phyloP scores from a whole-genome alignment of 2,113 vertebrate genomes.

The Gallinago jamesoni region DNA sequence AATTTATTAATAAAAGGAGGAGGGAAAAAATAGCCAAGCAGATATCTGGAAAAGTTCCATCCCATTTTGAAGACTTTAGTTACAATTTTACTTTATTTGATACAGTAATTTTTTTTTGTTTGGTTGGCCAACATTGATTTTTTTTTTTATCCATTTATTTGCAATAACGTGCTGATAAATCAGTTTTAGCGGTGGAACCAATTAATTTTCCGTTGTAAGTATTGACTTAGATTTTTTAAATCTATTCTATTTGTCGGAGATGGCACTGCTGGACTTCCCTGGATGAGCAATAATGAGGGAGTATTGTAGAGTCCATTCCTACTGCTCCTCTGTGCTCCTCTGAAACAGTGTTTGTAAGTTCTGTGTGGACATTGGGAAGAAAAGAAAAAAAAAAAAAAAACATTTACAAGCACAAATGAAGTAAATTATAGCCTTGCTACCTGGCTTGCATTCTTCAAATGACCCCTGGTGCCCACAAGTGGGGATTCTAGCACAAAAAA shows the following conservation, averaged over 20 bases:
- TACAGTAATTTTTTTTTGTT: neutral
- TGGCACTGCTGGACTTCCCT: neutral
- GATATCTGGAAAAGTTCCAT: neutral
- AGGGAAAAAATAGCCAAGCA: neutral
- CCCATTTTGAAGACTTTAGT: neutral
- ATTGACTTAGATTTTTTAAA: slow-evolving; percentile 21
- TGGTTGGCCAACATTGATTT: neutral
- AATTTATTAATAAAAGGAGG: neutral
- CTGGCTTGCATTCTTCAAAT: neutral
- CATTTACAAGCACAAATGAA: neutral
- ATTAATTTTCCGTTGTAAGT: slow-evolving; percentile 26
- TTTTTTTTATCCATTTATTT: neutral
- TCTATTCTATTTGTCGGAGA: neutral
- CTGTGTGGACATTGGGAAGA: neutral
- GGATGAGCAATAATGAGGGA: neutral
- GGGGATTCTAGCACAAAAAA: neutral
- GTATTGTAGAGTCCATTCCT: neutral
- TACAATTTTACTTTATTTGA: slow-evolving; percentile 2
- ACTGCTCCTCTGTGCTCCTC: neutral
- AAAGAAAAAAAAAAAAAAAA: neutral
- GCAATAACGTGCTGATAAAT: neutral
- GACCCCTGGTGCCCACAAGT: neutral
- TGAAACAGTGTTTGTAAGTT: neutral
- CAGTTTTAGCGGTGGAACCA: neutral
- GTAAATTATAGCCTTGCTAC: neutral